Evolutionary conservation across 2,113 vertebrate genomes (phyloP), one percentile per base, ranked within the genome.

Genomic region (Calyptomena viridis): DNA sequence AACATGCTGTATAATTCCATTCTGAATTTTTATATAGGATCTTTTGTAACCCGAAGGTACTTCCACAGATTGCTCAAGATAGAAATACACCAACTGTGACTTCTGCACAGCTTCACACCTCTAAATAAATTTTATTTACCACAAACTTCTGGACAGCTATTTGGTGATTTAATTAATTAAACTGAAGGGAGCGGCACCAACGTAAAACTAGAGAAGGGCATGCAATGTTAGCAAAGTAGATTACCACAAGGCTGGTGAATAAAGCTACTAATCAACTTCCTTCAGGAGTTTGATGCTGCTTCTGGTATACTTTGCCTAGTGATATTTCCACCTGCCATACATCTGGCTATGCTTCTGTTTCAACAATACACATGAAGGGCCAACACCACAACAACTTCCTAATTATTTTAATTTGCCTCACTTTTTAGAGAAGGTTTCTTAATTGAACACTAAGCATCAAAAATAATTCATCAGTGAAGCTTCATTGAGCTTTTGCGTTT

Each of bases 401-500:
- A 73, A 94, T 93, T 90, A 92, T 67, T 93, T 90, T 85, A 72
- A 95, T 93, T 92, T 92, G 46, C 40, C 31, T 90, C 59, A 42
- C 52, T 87, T 84, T 88, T 93, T 84, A 37, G 58, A 82, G 55
- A 49, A 71, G 28, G 25, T 71, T 96, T 86, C 64, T 86, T 92
- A 94, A 95, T 47, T 77, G 50, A 86, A 74, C 90, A 80, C 42
- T 55, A 84, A 90, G 39, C 64, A 78, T 55, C 35, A 67, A 95
- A 94, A 90, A 74, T 35, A 8, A 84, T 62, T 88, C 47, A 75
- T 86, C 58, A 33, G 2, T 84, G 81, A 93, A 91, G 55, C 46
- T 89, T 84, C 49, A 62, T 31, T 42, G 67, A 88, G 67, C 74
- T 88, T 52, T 86, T 78, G 44, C 93, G n/a, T 76, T 85, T 79